Evolutionary conservation across 2,888 invertebrate species (phyloP), one percentile per base, ranked within the genome.

Genomic region (Orthonevra nobilis): DNA sequence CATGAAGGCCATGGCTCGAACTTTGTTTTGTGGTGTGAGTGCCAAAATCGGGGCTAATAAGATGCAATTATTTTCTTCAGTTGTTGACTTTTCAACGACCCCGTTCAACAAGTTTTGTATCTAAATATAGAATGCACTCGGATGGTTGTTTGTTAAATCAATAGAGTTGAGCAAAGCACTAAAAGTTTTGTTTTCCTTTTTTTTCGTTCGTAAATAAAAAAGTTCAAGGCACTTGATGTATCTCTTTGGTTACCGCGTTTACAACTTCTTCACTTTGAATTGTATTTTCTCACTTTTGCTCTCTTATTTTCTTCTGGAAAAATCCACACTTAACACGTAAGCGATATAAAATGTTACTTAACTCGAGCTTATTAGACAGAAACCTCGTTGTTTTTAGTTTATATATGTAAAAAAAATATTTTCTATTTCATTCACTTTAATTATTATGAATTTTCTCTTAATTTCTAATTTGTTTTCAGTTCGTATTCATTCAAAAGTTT

Each of bases 1-100:
- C 96, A 96, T 96, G 90, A 96, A 96, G 91, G 96, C 96, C 96
- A 96, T 96, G n/a, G n/a, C n/a, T n/a, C n/a, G n/a, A n/a, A n/a
- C n/a, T n/a, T n/a, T n/a, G n/a, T n/a, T n/a, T n/a, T n/a, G n/a
- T n/a, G n/a, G n/a, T n/a, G n/a, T 20, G 36, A 34, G 15, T 10
- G 23, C 23, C 23, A 5, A n/a, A 50, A 64, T 52, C 30, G 12
- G 17, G 15, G 30, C 10, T 32, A 23, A 5, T 38, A 2, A 6
- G 20, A 12, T 30, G 23, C 26, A n/a, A 9, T 40, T 19, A n/a
- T 19, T 26, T 10, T 14, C 36, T 36, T 32, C n/a, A n/a, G 14
- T 40, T 19, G 19, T 19, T 26, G 17, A 20, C 36, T 36, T 32
- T 5, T 2, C 0, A 5, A 20, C 10, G 14, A 34, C 12, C 17